Evolutionary conservation across 2,797 vertebrate species (phyloP).

Genomic region (Diceros bicornis): DNA sequence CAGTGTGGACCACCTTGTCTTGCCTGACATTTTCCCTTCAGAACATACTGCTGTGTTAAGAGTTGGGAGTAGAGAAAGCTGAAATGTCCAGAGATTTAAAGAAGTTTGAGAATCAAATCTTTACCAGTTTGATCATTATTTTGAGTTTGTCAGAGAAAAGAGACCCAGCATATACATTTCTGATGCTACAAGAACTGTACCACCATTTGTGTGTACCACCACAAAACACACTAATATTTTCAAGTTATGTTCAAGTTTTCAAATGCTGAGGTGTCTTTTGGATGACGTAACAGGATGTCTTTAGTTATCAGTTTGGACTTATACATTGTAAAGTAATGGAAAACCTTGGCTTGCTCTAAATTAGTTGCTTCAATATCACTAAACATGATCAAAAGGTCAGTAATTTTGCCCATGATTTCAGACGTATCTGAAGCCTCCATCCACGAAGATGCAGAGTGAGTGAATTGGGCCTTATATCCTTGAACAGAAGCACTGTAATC

Average conservation of each 20-base stretch:
- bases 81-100: conserved; percentile 3
- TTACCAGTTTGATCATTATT: conserved; percentile 61
- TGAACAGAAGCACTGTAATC: conserved; percentile 95
- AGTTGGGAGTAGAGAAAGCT: conserved; percentile 14
- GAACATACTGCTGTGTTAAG: conserved; percentile 4
- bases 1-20: neutral
- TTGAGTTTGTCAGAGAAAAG: conserved; percentile 68
- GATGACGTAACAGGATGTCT: conserved; percentile 69
- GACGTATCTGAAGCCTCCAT: conserved; percentile 87
- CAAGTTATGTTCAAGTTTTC: conserved; percentile 36
- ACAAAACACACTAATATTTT: conserved; percentile 77
- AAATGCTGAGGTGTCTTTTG: conserved; percentile 72
- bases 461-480: conserved; percentile 97
- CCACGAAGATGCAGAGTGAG: conserved; percentile 86
- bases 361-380: conserved; percentile 75
- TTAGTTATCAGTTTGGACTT: conserved; percentile 71
- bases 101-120: conserved; percentile 50
- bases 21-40: conserved; percentile 34
- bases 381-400: conserved; percentile 74
- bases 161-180: conserved; percentile 74
- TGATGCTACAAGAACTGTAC: conserved; percentile 74
- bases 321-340: conserved; percentile 81
- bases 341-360: conserved; percentile 88
- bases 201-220: conserved; percentile 52
- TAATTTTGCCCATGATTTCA: conserved; percentile 88